Percentiles rank a stretch among this genome's conserved stretches.
These are phyloP conservation scores for Hydrocynus forskahlii DNA, from an alignment of 2,797 vertebrate genomes.

Conservation along the genomic window DNA sequence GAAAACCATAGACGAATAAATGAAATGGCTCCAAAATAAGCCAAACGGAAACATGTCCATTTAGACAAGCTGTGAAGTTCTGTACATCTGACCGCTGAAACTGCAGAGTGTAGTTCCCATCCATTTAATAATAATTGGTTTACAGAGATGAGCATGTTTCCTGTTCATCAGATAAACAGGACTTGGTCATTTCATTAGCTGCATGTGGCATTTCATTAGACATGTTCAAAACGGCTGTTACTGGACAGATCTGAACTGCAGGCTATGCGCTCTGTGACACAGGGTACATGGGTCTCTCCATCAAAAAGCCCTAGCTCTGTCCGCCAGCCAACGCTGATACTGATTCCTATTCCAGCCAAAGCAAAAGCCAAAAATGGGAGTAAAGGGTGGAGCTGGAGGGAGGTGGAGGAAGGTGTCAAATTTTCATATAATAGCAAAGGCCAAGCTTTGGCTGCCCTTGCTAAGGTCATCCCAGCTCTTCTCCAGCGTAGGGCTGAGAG, in stretches of 20 bases:
- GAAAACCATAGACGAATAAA: no score
- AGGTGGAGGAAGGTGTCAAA: slow-evolving; percentile 19
- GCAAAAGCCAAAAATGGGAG: not conserved
- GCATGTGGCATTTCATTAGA: not conserved
- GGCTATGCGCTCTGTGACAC: not conserved
- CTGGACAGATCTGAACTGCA: not conserved
- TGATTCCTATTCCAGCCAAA: not conserved
- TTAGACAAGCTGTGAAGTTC: not conserved
- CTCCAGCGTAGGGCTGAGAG: not conserved
- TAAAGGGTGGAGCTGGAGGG: not conserved
- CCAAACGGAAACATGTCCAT: not conserved
- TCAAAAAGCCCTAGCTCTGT: not conserved
- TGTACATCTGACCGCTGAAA: not conserved
- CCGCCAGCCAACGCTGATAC: not conserved
- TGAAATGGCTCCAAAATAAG: no score
- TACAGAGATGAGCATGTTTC: not conserved
- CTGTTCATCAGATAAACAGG: not conserved
- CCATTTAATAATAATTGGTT: not conserved
- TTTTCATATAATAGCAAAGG: slow-evolving; percentile 13
- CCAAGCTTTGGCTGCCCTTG: slow-evolving; percentile 23
- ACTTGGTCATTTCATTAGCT: not conserved
- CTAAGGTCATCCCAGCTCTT: slow-evolving; percentile 28
- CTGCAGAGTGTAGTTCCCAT: not conserved
- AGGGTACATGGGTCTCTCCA: not conserved
- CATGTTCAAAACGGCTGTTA: not conserved